Conservation (phyloP, 2,888 invertebrate species). For the Mythimna impura region DNA sequence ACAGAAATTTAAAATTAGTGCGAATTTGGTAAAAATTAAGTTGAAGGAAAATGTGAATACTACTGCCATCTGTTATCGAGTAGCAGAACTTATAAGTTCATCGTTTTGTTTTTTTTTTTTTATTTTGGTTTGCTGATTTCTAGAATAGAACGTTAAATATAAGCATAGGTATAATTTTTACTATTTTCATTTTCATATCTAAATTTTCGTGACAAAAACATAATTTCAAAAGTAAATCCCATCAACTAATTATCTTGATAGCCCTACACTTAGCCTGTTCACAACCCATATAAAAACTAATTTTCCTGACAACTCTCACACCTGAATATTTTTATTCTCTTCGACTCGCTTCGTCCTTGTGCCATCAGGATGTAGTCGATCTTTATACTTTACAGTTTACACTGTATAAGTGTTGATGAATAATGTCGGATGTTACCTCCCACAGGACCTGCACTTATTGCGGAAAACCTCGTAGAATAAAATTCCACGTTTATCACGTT, state of each 20-base stretch:
- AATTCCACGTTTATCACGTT: slow-evolving; percentile 69
- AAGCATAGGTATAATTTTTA: no score
- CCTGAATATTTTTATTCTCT: slow-evolving; percentile 34
- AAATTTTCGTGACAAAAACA: neutral
- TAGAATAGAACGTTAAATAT: no score
- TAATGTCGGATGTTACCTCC: slow-evolving; percentile 81
- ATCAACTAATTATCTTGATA: slow-evolving; percentile 2
- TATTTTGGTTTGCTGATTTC: no score
- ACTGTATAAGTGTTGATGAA: slow-evolving; percentile 71
- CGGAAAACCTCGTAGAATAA: slow-evolving; percentile 82
- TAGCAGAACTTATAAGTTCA: slow-evolving; percentile 39
- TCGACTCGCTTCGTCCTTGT: slow-evolving; percentile 76
- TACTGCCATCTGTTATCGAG: slow-evolving; percentile 61
- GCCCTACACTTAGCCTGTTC: slow-evolving; percentile 19
- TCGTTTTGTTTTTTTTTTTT: neutral
- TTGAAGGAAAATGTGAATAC: neutral
- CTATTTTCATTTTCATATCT: no score
- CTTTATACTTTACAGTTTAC: slow-evolving; percentile 73
- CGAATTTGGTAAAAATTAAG: neutral
- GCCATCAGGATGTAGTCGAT: slow-evolving; percentile 84
- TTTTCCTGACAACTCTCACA: slow-evolving; percentile 33
- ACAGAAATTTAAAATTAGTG: neutral
- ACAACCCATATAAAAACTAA: slow-evolving; percentile 3
- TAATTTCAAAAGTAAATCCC: neutral
- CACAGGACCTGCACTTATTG: slow-evolving; percentile 76